Percentiles rank a stretch among this genome's conserved stretches.
Evolutionary conservation across 2,797 vertebrate genomes (phyloP).

Genomic region (Enteromius fasciolatus): DNA sequence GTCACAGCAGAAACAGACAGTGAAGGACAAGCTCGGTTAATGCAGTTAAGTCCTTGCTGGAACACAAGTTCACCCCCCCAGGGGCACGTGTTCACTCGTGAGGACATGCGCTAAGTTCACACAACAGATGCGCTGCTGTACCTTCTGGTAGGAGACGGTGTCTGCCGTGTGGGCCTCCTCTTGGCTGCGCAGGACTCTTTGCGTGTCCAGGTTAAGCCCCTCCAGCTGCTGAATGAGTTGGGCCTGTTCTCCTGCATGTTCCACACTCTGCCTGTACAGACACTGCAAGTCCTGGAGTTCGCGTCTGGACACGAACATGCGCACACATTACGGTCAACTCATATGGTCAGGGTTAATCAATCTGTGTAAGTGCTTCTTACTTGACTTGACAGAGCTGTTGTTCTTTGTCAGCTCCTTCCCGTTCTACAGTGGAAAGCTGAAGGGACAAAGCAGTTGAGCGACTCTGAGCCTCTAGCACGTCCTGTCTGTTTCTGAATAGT

Average conservation of each 20-base stretch:
- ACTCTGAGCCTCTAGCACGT: slow-evolving; percentile 65
- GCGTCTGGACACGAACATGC: slow-evolving; percentile 60
- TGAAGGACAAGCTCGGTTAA: slow-evolving; percentile 33
- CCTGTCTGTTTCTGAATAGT: slow-evolving; percentile 61
- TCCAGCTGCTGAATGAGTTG: slow-evolving; percentile 91
- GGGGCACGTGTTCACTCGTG: slow-evolving; percentile 41
- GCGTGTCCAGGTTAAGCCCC: slow-evolving; percentile 85
- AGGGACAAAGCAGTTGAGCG: slow-evolving; percentile 59
- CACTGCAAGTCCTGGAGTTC: slow-evolving; percentile 80
- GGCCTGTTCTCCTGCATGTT: slow-evolving; percentile 84
- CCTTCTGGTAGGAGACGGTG: slow-evolving; percentile 86
- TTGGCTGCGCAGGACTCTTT: slow-evolving; percentile 87
- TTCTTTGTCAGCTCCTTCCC: slow-evolving; percentile 66
- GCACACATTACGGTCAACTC: slow-evolving; percentile 36
- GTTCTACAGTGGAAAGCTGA: slow-evolving; percentile 69
- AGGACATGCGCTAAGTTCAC: slow-evolving; percentile 52
- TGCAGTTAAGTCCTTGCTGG: slow-evolving; percentile 47
- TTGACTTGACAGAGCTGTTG: slow-evolving; percentile 67
- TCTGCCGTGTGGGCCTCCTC: slow-evolving; percentile 87
- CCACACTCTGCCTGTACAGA: slow-evolving; percentile 83
- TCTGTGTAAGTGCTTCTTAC: slow-evolving; percentile 61
- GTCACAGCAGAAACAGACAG: slow-evolving; percentile 58
- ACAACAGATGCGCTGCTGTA: slow-evolving; percentile 63
- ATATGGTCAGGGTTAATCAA: slow-evolving; percentile 12
- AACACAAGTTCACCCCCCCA: slow-evolving; percentile 45